A percentile compares a stretch with the other conserved stretches of the same genome.
Conservation (phyloP, 2,113 vertebrate species). For the Falcunculus frontatus region DNA sequence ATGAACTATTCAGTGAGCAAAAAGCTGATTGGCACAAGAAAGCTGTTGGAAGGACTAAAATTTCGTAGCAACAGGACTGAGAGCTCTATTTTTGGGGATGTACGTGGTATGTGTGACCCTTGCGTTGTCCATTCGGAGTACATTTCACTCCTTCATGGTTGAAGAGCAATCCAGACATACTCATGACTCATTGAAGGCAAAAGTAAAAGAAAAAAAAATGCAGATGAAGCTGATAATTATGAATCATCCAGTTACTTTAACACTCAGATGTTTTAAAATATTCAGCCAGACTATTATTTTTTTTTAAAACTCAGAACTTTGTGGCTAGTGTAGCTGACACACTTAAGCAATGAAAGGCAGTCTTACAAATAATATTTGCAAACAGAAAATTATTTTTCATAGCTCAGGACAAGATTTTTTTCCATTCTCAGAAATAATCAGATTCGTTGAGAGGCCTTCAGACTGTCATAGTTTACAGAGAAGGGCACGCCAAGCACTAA, state of each 20-base stretch:
- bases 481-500: background rate
- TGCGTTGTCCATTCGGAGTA: background rate
- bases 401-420: background rate
- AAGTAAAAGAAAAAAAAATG: background rate
- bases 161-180: background rate
- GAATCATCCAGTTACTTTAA: background rate
- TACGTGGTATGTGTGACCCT: background rate
- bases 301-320: background rate
- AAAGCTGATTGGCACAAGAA: background rate
- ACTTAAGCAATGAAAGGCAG: background rate
- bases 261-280: background rate
- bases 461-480: background rate
- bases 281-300: background rate
- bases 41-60: background rate
- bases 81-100: background rate
- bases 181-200: conserved; percentile 15
- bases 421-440: background rate
- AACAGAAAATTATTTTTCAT: background rate
- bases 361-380: background rate
- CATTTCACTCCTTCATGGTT: background rate
- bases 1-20: background rate
- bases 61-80: background rate
- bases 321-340: background rate
- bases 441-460: background rate
- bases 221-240: conserved; percentile 10